phyloP scores from a whole-genome alignment of 1,140 invertebrate genomes.

The roundworm (Caenorhabditis elegans) region DNA sequence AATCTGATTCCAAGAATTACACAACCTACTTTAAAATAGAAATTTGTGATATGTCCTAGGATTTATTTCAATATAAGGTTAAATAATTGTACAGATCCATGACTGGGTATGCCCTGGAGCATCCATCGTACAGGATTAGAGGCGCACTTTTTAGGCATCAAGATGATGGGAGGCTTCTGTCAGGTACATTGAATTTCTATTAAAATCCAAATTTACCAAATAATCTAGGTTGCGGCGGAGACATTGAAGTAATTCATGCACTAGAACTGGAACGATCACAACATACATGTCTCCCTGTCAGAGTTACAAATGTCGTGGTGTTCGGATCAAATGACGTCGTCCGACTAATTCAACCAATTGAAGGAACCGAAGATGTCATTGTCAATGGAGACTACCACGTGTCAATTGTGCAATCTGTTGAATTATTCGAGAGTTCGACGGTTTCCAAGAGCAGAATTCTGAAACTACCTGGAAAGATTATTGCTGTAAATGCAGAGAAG shows the following conservation, averaged over 20 bases:
- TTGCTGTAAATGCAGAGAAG: constrained; percentile 34
- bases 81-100: not conserved
- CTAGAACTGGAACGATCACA: constrained; percentile 4
- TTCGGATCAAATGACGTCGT: constrained; percentile 35
- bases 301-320: constrained; percentile 32
- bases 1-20: no score
- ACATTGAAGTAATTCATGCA: constrained; percentile 30
- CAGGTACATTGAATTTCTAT: constrained; percentile 27
- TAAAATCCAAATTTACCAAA: no score
- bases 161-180: constrained; percentile 32
- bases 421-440: constrained; percentile 15
- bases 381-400: constrained; percentile 28
- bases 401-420: constrained; percentile 14
- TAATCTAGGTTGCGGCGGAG: constrained; percentile 28
- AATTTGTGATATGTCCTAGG: no score
- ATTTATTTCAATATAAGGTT: not conserved
- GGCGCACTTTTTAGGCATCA: not conserved
- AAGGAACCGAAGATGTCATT: constrained; percentile 35
- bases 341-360: not conserved
- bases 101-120: constrained; percentile 14
- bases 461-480: constrained; percentile 20
- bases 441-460: constrained; percentile 25
- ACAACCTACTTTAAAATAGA: no score
- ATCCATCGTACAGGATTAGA: not conserved
- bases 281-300: constrained; percentile 35